Evolutionary conservation across 2,113 vertebrate genomes (phyloP), one percentile per base, ranked within the genome.

Genomic region (Orthonyx spaldingii): DNA sequence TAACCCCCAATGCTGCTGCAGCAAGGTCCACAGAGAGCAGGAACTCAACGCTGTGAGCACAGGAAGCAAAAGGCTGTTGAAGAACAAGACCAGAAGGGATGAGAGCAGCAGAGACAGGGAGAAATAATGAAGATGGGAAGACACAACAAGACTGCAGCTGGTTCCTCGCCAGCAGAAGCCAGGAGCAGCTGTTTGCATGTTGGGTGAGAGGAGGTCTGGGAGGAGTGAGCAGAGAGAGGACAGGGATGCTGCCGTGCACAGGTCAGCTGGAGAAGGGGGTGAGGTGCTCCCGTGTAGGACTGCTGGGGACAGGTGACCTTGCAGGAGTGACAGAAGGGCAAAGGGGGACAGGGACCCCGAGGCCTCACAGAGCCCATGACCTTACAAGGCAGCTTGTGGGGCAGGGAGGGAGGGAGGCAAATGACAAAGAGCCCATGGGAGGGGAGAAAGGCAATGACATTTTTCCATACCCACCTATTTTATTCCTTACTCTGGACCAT

Each of bases 181-280:
- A 69, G 53, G 15, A 87, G 74, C 61, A n/a, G 55, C 37, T 55
- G 13, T 10, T 39, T 28, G 65, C 10, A 4, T 2, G 3, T 1
- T 11, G 16, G 44, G 44, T 1, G 11, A 59, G 44, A 3, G 5
- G 33, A 39, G 16, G 39, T 15, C 13, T n/a, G 30, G 19, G 71
- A 28, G 49, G 23, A 79, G 41, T 0, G 32, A 72, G 42, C 47
- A 39, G 27, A 27, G 22, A 7, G 14, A 57, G 56, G n/a, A 63
- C 0, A 0, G 7, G 32, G 64, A 64, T 10, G 11, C 49, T 13
- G 3, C 50, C 1, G 0, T 2, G 24, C 26, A 8, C 17, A 20
- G 60, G 9, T 21, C 21, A 46, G 63, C 53, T 16, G 18, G n/a
- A 46, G 50, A 26, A 41, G 32, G 22, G 3, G 3, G 11, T 1